Base-by-base conservation (phyloP, 2,888 invertebrate genomes). In the Agrotis segetum region DNA sequence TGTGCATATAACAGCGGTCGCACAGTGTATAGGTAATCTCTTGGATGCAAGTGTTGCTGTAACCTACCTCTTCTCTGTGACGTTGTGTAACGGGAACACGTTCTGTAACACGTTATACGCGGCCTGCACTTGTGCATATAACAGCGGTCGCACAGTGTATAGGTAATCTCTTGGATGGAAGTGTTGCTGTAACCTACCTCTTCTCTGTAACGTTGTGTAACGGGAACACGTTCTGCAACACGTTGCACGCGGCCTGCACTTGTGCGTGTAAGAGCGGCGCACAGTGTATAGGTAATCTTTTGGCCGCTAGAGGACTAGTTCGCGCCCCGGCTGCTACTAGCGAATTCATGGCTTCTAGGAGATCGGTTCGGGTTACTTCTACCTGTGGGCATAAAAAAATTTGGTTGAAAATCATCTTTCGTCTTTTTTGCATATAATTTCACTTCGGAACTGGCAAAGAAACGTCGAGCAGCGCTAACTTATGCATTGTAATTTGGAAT, bases 271-370 rank as follows among this genome's bases (percentile, higher is more conserved):
- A 29, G 53, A 80, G 49, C 17, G 83, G 67, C 29, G 70, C 87
- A 60, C 87, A 86, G 80, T 90, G 89, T 0, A 87, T 40, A 0
- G 93, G 92, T 60, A 96, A 80, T 2, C 93, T 87, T 0, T 89
- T 87, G 5, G 95, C 93, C 0, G 94, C 82, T 14, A 90, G 84
- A 6, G 95, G 95, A 3, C 87, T 83, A n/a, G 90, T 88, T 6
- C 96, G 89, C 0, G 95, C 92, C 0, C 95, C 94, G 5, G 95
- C 95, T 55, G 94, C 94, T 24, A 96, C 96, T 29, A 96, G 79
- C 3, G 90, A 87, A 2, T 85, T 79, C 94, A 95, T 93, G 40
- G 94, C 96, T 17, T 88, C 87, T 13, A 93, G 50, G 59, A 96
- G 87, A 81, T 96, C 96, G 0, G 83, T 82, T 11, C 86, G 79